Conservation (phyloP, 2,888 invertebrate genomes). For the Drosophila quasianomalipes region DNA sequence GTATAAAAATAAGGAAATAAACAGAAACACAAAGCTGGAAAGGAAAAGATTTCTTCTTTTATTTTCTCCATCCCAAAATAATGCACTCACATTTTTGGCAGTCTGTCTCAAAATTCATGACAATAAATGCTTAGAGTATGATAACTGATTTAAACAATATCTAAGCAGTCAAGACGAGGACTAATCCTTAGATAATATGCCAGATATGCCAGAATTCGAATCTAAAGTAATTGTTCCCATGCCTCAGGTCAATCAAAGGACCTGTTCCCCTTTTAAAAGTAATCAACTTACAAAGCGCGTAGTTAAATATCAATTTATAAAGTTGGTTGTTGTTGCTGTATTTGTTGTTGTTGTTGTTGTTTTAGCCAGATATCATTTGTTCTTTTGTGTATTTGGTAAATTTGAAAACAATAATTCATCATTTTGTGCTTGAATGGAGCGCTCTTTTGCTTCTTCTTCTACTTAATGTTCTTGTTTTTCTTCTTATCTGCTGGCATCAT, state of each 20-base stretch:
- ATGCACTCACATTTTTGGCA: not conserved
- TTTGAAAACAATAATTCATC: conserved; percentile 68
- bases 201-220: not conserved
- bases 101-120: not conserved
- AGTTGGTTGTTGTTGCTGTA: not conserved
- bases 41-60: not conserved
- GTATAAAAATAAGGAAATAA: not conserved
- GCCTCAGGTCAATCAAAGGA: not conserved
- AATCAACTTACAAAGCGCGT: conserved; percentile 54
- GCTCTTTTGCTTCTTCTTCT: conserved; percentile 20
- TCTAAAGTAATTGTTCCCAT: not conserved
- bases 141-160: not conserved
- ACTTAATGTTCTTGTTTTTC: not conserved
- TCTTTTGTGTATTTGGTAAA: conserved; percentile 34
- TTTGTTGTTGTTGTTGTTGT: not conserved
- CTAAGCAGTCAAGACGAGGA: not conserved
- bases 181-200: not conserved
- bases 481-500: conserved; percentile 16
- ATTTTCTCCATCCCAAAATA: not conserved
- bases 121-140: not conserved
- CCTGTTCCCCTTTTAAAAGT: conserved; percentile 4
- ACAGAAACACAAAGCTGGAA: not conserved
- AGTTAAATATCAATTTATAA: conserved; percentile 71
- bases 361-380: conserved; percentile 4
- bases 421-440: conserved; percentile 44